phyloP scores from a whole-genome alignment of 1,140 invertebrate species.

The Drosophila pachea region DNA sequence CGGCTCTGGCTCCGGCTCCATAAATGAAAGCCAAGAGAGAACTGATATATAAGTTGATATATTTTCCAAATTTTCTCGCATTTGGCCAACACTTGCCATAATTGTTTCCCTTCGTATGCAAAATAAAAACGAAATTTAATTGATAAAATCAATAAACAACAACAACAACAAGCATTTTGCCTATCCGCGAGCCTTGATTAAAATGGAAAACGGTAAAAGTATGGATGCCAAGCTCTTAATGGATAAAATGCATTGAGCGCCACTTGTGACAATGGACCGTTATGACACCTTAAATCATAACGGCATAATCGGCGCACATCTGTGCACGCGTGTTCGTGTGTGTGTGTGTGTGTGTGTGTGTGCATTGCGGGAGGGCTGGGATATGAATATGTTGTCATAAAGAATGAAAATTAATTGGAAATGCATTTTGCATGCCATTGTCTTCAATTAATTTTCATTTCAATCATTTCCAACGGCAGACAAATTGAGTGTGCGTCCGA shows the following conservation, averaged over 20 bases:
- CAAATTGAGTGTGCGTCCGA: constrained; percentile 41
- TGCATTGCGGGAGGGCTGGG: constrained; percentile 7
- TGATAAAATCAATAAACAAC: constrained; percentile 39
- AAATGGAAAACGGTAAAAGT: constrained; percentile 30
- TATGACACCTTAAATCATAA: constrained; percentile 73
- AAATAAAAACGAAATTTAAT: constrained; percentile 37
- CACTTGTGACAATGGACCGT: constrained; percentile 64
- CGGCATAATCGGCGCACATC: constrained; percentile 58
- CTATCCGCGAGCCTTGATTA: constrained; percentile 32
- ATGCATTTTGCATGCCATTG: constrained; percentile 69
- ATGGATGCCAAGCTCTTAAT: constrained; percentile 55
- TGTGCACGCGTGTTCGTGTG: no score
- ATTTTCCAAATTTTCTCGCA: not conserved
- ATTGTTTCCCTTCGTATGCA: not conserved
- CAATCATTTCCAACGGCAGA: constrained; percentile 50
- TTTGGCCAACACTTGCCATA: not conserved
- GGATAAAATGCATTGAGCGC: constrained; percentile 43
- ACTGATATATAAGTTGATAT: not conserved
- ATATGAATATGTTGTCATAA: constrained; percentile 40
- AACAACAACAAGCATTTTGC: constrained; percentile 23
- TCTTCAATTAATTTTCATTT: constrained; percentile 74
- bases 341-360: constrained; percentile 25
- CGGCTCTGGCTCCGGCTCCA: not conserved
- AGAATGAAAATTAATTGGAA: constrained; percentile 74
- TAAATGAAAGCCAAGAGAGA: not conserved